Percentiles rank a stretch among this genome's conserved stretches.
phyloP scores from a whole-genome alignment of 2,888 invertebrate genomes.

The Apomyelois bistriatella region DNA sequence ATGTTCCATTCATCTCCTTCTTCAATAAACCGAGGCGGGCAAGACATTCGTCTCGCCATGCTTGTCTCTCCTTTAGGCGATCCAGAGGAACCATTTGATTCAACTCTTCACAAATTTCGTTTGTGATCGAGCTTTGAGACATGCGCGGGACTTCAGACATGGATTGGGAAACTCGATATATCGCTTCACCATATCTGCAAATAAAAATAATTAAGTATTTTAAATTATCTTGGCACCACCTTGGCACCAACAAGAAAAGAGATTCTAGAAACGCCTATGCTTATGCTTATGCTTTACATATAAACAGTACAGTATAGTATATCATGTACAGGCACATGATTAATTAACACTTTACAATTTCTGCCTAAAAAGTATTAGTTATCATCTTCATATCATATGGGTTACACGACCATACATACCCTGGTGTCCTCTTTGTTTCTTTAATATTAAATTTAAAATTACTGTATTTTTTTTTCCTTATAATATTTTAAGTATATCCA shows the following conservation, averaged over 20 bases:
- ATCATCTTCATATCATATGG: too few species aligned
- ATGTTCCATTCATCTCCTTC: conserved; percentile 81
- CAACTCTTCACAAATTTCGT: conserved; percentile 85
- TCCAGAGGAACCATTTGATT: conserved; percentile 87
- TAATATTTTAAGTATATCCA: too few species aligned
- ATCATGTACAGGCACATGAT: too few species aligned
- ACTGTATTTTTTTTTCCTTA: too few species aligned
- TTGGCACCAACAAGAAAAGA: neutral
- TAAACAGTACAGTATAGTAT: too few species aligned
- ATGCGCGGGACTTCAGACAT: conserved; percentile 88
- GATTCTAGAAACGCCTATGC: too few species aligned
- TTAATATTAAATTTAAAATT: too few species aligned
- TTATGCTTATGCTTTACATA: too few species aligned
- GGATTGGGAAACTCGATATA: conserved; percentile 83
- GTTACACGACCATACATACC: too few species aligned
- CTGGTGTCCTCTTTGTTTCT: too few species aligned
- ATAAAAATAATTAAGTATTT: conserved; percentile 10
- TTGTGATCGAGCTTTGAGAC: conserved; percentile 80
- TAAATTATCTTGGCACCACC: neutral
- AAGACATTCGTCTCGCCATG: conserved; percentile 91
- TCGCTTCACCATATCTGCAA: conserved; percentile 77
- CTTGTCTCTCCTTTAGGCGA: conserved; percentile 85
- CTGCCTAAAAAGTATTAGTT: too few species aligned
- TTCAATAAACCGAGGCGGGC: conserved; percentile 90
- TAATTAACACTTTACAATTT: too few species aligned